These are phyloP conservation scores for Forbesichthys papilliferus DNA, from an alignment of 2,113 vertebrate species.

Conservation along the genomic window DNA sequence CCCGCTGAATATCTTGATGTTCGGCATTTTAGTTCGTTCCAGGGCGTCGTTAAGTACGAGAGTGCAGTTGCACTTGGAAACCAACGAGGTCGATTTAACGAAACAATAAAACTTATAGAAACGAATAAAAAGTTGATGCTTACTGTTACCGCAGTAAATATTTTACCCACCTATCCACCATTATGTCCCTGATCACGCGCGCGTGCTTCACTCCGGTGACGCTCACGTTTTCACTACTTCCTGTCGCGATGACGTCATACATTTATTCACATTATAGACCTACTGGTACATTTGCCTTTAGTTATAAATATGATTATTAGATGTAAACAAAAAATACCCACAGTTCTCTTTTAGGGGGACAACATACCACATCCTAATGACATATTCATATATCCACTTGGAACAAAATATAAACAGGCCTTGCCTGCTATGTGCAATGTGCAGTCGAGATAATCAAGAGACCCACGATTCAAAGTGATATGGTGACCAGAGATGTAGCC, in stretches of 20 bases:
- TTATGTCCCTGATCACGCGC: conserved; percentile 61
- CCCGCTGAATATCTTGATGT: conserved; percentile 83
- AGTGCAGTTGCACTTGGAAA: conserved; percentile 3
- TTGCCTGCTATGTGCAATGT: no score
- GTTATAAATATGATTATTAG: not conserved
- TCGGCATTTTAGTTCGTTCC: conserved; percentile 74
- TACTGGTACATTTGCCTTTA: not conserved
- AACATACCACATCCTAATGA: no score
- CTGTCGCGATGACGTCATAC: conserved; percentile 50
- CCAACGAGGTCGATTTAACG: not conserved
- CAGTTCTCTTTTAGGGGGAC: no score
- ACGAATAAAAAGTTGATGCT: conserved; percentile 35
- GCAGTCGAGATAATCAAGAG: no score
- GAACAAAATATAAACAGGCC: no score
- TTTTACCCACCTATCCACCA: conserved; percentile 74
- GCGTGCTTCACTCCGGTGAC: conserved; percentile 34
- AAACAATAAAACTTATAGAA: conserved; percentile 8
- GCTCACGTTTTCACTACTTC: conserved; percentile 55
- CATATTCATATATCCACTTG: no score
- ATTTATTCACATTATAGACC: not conserved
- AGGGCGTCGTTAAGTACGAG: conserved; percentile 42
- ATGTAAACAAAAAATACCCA: not conserved
- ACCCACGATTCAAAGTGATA: no score
- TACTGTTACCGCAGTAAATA: conserved; percentile 30
- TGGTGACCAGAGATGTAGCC: no score